These are phyloP conservation scores for Dolichopus griseipennis DNA, from an alignment of 2,888 invertebrate species.

Conservation along the genomic window DNA sequence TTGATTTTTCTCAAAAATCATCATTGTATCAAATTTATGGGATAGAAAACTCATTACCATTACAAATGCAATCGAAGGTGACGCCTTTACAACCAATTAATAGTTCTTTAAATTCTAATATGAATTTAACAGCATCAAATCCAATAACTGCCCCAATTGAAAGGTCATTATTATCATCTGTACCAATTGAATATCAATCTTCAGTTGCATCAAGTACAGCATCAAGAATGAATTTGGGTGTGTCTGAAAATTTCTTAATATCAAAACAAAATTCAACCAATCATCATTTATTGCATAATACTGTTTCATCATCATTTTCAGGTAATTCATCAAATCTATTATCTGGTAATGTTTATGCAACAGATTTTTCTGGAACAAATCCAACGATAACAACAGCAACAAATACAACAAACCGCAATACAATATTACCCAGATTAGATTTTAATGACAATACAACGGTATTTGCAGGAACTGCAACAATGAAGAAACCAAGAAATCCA, in stretches of 20 bases:
- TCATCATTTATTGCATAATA: not conserved
- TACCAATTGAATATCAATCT: no score
- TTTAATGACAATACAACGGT: not conserved
- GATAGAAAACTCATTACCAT: no score
- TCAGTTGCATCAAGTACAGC: no score
- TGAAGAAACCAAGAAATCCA: not conserved
- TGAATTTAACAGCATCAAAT: not conserved
- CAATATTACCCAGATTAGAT: not conserved
- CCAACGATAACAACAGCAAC: no score
- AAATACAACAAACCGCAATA: not conserved
- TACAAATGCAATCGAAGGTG: no score
- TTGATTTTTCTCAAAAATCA: not conserved
- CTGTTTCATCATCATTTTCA: not conserved
- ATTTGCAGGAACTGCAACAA: not conserved
- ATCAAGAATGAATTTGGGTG: no score
- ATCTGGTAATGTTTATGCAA: not conserved
- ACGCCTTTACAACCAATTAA: no score
- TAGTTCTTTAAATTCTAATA: no score
- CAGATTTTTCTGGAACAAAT: no score
- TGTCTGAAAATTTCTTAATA: not conserved
- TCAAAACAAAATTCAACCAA: not conserved
- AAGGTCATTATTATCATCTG: no score
- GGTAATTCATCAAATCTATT: no score
- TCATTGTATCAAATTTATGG: no score
- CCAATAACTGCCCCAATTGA: not conserved